Percentiles rank a stretch among this genome's conserved stretches.
These are phyloP conservation scores for Brachyrhaphis roseni DNA, from an alignment of 2,797 vertebrate species.

Conservation along the genomic window DNA sequence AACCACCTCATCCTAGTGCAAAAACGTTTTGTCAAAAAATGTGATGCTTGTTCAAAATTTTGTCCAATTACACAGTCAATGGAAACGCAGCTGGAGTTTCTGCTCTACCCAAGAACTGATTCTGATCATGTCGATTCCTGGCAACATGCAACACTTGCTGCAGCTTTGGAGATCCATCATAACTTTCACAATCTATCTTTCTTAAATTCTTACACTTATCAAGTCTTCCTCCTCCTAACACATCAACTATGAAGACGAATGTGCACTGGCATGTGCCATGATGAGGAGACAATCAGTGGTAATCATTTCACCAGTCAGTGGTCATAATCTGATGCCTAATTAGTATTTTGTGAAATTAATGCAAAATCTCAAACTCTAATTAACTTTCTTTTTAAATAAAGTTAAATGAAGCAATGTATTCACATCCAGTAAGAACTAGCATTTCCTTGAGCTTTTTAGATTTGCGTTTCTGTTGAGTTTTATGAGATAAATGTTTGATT, in stretches of 20 bases:
- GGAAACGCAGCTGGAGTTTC: not conserved
- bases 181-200: not conserved
- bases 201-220: not conserved
- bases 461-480: not conserved
- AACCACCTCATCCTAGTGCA: too few relatives aligned
- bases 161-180: not conserved
- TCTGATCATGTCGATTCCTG: not conserved
- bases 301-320: not conserved
- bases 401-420: too few relatives aligned
- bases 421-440: too few relatives aligned
- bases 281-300: not conserved
- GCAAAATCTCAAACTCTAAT: not conserved
- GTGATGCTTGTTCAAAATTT: too few relatives aligned
- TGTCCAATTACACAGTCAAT: too few relatives aligned
- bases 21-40: too few relatives aligned
- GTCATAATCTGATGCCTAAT: not conserved
- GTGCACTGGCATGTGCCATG: not conserved
- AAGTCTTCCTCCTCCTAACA: not conserved
- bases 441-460: not conserved
- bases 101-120: not conserved
- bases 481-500: not conserved
- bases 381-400: not conserved
- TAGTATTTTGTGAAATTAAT: not conserved
- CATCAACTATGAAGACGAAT: not conserved
- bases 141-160: not conserved